These are phyloP conservation scores for Ostrea denselamellosa DNA, from an alignment of 1,140 invertebrate species.

Conservation along the genomic window DNA sequence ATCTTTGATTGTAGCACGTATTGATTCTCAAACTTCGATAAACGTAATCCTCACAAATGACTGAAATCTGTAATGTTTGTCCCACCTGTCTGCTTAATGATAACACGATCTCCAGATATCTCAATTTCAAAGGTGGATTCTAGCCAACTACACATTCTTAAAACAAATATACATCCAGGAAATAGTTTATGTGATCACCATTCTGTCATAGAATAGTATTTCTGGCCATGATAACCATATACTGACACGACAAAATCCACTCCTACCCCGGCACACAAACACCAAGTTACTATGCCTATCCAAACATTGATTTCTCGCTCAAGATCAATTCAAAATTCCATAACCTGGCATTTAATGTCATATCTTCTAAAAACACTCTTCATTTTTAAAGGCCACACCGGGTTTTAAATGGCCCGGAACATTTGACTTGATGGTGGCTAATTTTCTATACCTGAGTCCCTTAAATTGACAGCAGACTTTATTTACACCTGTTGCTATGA, in stretches of 20 bases:
- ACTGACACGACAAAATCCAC: background rate
- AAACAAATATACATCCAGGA: background rate
- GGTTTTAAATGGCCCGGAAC: constrained; percentile 11
- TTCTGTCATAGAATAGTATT: background rate
- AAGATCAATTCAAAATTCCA: constrained; percentile 14
- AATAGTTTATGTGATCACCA: background rate
- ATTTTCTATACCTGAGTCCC: background rate
- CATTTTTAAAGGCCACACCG: background rate
- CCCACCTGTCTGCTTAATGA: too few relatives aligned
- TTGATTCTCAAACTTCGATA: background rate
- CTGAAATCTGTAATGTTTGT: too few relatives aligned
- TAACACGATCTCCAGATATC: background rate
- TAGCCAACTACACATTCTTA: background rate
- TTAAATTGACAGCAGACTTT: background rate
- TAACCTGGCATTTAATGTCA: constrained; percentile 25
- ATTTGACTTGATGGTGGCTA: background rate
- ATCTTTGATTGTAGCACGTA: background rate
- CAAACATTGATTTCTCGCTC: background rate
- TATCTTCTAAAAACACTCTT: constrained; percentile 28
- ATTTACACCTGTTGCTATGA: constrained; percentile 35
- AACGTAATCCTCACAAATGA: too few relatives aligned
- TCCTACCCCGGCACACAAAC: background rate
- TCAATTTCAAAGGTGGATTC: background rate
- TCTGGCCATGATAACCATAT: background rate
- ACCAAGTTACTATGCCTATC: constrained; percentile 19